Base-by-base conservation (phyloP, 1,140 invertebrate species). In the Drosophila parvula region DNA sequence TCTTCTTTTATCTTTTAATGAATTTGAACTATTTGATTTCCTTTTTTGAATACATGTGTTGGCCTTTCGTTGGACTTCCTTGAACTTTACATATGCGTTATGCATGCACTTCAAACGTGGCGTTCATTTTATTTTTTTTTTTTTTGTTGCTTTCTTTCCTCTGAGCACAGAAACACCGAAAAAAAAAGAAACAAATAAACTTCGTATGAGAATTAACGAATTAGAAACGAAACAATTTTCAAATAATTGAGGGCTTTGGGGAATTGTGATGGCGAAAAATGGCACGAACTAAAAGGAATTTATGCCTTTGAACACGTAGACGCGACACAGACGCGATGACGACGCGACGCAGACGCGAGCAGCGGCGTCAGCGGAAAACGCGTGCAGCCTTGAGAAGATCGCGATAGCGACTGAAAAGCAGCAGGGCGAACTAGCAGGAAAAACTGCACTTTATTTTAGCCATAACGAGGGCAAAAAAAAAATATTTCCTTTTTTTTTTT, bases 231-330 rank as follows among this genome's bases (percentile, higher is more conserved):
- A 18, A 36, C 36, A 36, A 38, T 22, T n/a, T 55, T 5, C 2
- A 38, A 55, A 55, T 55, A 55, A 55, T 36, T 51, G 30, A 36
- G 28, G 48, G 48, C 48, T 27, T 27, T 51, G 61, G 32, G 51
- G 22, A 76, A 79, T 75, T 79, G 77, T 76, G 63, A 76, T 76
- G 68, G 64, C 51, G 48, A 55, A 55, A 53, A 38, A 62, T 43
- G 62, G 78, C 81, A 85, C 81, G 78, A 80, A 85, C 65, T 69
- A 80, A 74, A 77, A 89, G 83, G 83, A 88, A 88, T 88, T 88
- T 78, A 27, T 67, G 74, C 69, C 55, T 75, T 74, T 80, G 74
- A 89, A 89, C 84, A 88, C 84, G 84, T 88, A 89, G 76, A 77
- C 79, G 64, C 79, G 55, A 71, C 78, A 67, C 40, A 67, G 58